A percentile compares a stretch with the other conserved stretches of the same genome.
Conservation (phyloP, 2,888 invertebrate species). For the Lumbricus terrestris region DNA sequence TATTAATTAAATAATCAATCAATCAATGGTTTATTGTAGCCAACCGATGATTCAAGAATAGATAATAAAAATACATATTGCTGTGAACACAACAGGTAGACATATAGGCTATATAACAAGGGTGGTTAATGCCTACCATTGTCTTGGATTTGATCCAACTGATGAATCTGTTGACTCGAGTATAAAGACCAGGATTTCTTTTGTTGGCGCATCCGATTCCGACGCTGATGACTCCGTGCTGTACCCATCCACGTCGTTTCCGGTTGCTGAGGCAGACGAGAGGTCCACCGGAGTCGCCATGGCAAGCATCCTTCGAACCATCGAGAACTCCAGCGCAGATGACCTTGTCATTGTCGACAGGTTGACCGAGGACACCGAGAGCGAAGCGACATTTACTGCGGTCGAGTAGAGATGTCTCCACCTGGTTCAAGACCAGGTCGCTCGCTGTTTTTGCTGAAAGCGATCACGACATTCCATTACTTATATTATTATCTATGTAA, state of each 20-base stretch:
- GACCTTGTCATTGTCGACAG: conserved; percentile 24
- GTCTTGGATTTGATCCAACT: conserved; percentile 44
- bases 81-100: no score
- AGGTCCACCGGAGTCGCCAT: conserved; percentile 54
- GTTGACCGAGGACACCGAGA: conserved; percentile 7
- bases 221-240: conserved; percentile 52
- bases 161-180: conserved; percentile 44
- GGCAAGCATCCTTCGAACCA: conserved; percentile 33
- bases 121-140: neutral
- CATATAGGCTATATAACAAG: no score
- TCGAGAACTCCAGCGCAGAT: conserved; percentile 34
- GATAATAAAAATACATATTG: no score
- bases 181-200: conserved; percentile 53
- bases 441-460: no score
- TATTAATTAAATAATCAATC: no score
- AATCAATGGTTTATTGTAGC: no score
- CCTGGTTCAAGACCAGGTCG: neutral
- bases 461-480: neutral
- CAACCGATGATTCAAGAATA: no score
- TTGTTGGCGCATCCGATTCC: conserved; percentile 49
- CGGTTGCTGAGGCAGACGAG: conserved; percentile 46
- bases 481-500: no score
- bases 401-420: neutral
- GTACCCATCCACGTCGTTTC: conserved; percentile 45
- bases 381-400: neutral